Evolutionary conservation across 2,113 vertebrate species (phyloP), one percentile per base, ranked within the genome.

Genomic region (Poicephalus meyeri): DNA sequence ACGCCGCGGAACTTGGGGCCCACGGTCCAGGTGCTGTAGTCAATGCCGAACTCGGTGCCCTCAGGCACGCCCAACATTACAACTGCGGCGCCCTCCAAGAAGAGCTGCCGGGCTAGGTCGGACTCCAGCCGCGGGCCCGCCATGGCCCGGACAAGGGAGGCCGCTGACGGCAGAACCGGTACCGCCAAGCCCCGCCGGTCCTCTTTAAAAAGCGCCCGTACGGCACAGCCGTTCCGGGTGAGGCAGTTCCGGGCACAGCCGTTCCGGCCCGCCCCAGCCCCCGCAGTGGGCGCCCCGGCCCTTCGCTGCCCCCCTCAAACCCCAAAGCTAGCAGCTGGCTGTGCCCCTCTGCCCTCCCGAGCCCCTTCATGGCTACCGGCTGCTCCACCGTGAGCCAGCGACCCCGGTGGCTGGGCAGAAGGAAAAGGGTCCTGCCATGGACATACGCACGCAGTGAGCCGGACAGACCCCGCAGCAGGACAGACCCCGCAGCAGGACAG

Each of bases 41-140:
- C 99, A 46, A 99, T 99, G 47, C 99, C 99, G 87, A 99, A 98
- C 96, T 99, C 99, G 25, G 99, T 99, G 37, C 99, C 99, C 88
- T 97, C 98, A 37, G 99, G 99, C 44, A 99, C 98, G 7, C 98
- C 99, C 53, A 99, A 95, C 82, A 99, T 96, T 37, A 99, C 97
- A 63, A 99, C 97, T 3, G 98, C 98, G 28, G 99, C 99, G 37
- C 99, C 99, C 95, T 99, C 99, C 88, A 99, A 98, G 96, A 99
- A 99, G 58, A 99, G 98, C 66, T 98, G 96, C 66, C 97, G 97
- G 33, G 99, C 99, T 72, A 99, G 95, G 61, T 99, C 99, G 35
- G 98, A 98, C 52, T 99, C 99, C 98, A 99, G 98, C 70, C 89
- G 70, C 37, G 13, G 47, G 1, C 6, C 64, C n/a, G 83, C 84